Base-by-base conservation (phyloP, 2,888 invertebrate genomes). In the Drosophila anceps region DNA sequence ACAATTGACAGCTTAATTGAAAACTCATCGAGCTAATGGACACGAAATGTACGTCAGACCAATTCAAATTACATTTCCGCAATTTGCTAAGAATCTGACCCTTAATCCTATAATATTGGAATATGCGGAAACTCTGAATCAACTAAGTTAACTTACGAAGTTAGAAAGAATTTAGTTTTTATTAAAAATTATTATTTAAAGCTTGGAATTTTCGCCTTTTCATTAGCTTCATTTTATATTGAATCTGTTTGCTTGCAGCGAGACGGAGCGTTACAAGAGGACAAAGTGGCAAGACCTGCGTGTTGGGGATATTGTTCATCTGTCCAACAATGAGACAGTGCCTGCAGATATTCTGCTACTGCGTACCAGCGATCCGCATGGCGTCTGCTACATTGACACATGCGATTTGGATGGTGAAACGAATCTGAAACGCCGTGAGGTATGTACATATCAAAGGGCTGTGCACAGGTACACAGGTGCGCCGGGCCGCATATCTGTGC, bases 381-480 rank as follows among this genome's bases (percentile, higher is more conserved):
- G 98, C 46, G 94, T 97, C 68, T 98, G 98, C 92, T 98, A 97
- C 93, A 95, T 99, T 80, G 99, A 99, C 93, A 99, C 99, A 0
- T 97, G 98, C 91, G 98, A 99, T 93, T 94, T 99, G 90, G 99
- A 99, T 91, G 99, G 99, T 12, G 99, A 99, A 93, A 97, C 98
- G 51, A 99, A 98, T 93, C 94, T 99, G 73, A 99, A 99, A 92
- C 98, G 98, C 92, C 94, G 98, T 81, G 95, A 97, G 92, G 97
- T 97, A 51, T 81, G 84, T 73, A 20, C 20, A 44, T 7, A 44
- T 15, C 33, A 58, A n/a, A 10, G n/a, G 44, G 44, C 44, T 15
- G 44, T 24, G 24, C 24, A 44, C 44, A n/a, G n/a, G n/a, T n/a
- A n/a, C n/a, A n/a, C n/a, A n/a, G n/a, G n/a, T n/a, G n/a, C n/a